phyloP scores from a whole-genome alignment of 2,888 invertebrate genomes.

The Smittia sp. region DNA sequence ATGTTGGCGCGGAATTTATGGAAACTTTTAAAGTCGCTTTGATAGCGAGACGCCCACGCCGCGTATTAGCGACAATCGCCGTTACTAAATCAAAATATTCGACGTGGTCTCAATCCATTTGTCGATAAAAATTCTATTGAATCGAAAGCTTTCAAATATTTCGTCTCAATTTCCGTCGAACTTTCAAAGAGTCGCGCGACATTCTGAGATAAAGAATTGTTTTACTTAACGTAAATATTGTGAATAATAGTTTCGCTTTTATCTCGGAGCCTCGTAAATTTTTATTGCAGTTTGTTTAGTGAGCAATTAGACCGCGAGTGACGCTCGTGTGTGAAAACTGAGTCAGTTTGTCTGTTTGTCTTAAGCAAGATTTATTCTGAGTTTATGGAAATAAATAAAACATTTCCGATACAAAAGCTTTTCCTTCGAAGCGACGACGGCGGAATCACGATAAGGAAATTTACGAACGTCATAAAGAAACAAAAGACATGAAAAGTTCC shows the following conservation, averaged over 20 bases:
- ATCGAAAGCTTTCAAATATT: neutral
- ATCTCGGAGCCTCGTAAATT: neutral
- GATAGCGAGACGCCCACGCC: no score
- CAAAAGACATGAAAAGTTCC: conserved; percentile 22
- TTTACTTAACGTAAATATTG: neutral
- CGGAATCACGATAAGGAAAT: conserved; percentile 20
- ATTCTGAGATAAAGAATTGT: neutral
- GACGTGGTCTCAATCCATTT: no score
- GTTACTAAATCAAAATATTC: no score
- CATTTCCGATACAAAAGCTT: neutral
- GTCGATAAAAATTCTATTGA: no score
- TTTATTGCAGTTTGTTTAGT: conserved; percentile 31
- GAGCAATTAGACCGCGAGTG: conserved; percentile 14
- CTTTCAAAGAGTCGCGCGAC: neutral
- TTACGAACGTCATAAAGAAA: conserved; percentile 19
- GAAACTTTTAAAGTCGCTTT: no score
- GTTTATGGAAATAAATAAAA: neutral
- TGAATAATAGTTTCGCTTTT: conserved; percentile 11
- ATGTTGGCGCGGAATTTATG: no score
- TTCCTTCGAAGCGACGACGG: neutral
- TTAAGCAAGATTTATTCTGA: neutral
- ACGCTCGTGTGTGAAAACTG: neutral
- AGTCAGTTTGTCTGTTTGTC: neutral
- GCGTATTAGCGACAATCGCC: no score
- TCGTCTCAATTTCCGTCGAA: neutral